phyloP scores from a whole-genome alignment of 92 coral and sea anemone genomes.

The Palythoa caribaeorum region DNA sequence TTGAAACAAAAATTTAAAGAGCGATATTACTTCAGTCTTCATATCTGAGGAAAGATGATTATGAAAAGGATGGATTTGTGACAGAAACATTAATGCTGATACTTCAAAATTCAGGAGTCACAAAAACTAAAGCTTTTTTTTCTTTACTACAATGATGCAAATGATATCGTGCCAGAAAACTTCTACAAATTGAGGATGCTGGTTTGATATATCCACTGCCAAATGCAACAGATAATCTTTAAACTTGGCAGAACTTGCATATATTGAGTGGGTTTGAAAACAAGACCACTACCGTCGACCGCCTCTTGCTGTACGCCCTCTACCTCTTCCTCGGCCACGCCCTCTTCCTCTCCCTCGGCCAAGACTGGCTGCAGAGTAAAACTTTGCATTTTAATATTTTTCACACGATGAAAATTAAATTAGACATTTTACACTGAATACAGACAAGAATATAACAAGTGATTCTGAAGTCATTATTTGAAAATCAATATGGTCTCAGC shows the following conservation, averaged over 20 bases:
- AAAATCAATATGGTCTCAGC: too few species aligned
- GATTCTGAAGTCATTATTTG: too few species aligned
- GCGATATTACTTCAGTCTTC: too few species aligned
- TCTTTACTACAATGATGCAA: not conserved
- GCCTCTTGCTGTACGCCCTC: conserved; percentile 74
- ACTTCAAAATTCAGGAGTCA: not conserved
- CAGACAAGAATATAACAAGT: too few species aligned
- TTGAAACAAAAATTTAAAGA: too few species aligned
- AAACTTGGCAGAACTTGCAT: not conserved
- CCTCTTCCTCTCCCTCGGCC: conserved; percentile 97
- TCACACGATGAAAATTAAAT: too few species aligned
- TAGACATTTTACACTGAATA: too few species aligned
- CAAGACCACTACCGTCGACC: conserved; percentile 63
- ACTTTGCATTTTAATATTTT: too few species aligned
- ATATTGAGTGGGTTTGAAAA: not conserved
- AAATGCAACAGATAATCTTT: not conserved
- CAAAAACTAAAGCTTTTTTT: not conserved
- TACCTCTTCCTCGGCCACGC: conserved; percentile 84
- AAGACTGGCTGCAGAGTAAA: conserved; percentile 67
- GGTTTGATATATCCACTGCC: not conserved
- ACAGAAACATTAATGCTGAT: too few species aligned
- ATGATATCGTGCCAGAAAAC: not conserved
- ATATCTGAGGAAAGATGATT: too few species aligned
- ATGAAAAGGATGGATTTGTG: too few species aligned
- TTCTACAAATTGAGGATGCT: not conserved